A percentile compares a stretch with the other conserved stretches of the same genome.
Evolutionary conservation across 1,140 invertebrate genomes (phyloP).

Genomic region (Himalopsyche phryganea): DNA sequence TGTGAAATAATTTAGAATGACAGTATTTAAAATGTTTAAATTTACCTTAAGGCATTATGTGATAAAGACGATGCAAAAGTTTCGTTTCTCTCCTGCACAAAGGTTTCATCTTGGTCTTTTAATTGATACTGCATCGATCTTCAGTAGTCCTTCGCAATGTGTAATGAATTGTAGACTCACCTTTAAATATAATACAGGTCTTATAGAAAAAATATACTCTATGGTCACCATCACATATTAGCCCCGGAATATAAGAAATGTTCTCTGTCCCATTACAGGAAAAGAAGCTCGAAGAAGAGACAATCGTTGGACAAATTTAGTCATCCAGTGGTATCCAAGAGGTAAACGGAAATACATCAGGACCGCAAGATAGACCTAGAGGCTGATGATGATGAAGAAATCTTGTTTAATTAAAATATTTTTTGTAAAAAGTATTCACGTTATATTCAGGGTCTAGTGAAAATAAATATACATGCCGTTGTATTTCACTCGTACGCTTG

Average conservation of each 20-base stretch:
- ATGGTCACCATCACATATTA: background rate
- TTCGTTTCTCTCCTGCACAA: slow-evolving; percentile 49
- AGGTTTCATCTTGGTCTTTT: slow-evolving; percentile 49
- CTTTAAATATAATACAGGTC: slow-evolving; percentile 36
- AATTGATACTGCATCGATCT: slow-evolving; percentile 46
- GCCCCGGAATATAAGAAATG: background rate
- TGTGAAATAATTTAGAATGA: too few species aligned
- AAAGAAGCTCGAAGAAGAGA: background rate
- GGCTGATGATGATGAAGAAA: too few species aligned
- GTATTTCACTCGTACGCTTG: too few species aligned
- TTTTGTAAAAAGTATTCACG: too few species aligned
- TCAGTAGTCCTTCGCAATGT: slow-evolving; percentile 58
- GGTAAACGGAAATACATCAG: background rate
- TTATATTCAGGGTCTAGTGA: too few species aligned
- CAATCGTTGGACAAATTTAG: too few species aligned
- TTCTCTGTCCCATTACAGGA: background rate
- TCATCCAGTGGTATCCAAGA: too few species aligned
- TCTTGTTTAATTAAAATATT: too few species aligned
- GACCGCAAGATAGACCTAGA: background rate
- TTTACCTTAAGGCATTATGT: slow-evolving; percentile 46
- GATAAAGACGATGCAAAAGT: slow-evolving; percentile 51
- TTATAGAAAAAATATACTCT: background rate
- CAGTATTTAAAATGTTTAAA: too few species aligned
- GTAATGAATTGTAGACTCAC: slow-evolving; percentile 54
- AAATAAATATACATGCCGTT: too few species aligned